phyloP scores from a whole-genome alignment of 92 coral and sea anemone species.

The Siderastrea siderea region DNA sequence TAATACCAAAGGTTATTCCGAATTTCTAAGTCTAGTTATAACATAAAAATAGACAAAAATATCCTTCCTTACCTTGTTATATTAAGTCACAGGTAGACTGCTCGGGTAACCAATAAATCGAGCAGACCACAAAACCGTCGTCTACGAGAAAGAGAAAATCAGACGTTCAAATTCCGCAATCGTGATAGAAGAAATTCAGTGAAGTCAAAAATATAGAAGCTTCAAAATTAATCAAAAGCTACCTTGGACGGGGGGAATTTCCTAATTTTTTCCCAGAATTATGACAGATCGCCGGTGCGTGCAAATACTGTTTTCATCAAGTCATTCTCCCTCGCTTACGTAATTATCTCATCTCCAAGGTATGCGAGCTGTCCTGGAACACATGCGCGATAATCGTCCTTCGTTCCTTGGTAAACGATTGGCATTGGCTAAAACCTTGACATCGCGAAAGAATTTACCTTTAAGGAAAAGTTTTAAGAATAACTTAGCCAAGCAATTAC shows the following conservation, averaged over 20 bases:
- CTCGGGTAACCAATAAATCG: constrained; percentile 36
- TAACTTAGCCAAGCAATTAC: neutral
- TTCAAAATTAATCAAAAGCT: constrained; percentile 14
- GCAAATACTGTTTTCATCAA: constrained; percentile 93
- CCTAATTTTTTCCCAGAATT: constrained; percentile 68
- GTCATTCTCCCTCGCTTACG: constrained; percentile 65
- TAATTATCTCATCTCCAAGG: constrained; percentile 69
- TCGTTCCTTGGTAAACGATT: neutral
- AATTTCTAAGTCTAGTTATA: neutral
- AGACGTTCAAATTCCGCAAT: neutral
- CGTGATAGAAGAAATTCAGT: neutral
- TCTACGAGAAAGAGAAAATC: constrained; percentile 15
- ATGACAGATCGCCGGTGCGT: constrained; percentile 81
- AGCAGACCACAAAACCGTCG: constrained; percentile 16
- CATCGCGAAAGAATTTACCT: neutral
- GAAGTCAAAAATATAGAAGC: neutral
- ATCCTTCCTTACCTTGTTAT: constrained; percentile 29
- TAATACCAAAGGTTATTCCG: neutral
- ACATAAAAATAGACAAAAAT: neutral
- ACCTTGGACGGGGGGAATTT: constrained; percentile 41
- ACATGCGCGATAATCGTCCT: constrained; percentile 4
- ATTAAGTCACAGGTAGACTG: constrained; percentile 18
- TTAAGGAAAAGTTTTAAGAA: neutral
- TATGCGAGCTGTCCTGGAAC: constrained; percentile 28
- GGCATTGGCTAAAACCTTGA: neutral